phyloP scores from a whole-genome alignment of 2,113 vertebrate genomes.

The Odontesthes bonariensis region DNA sequence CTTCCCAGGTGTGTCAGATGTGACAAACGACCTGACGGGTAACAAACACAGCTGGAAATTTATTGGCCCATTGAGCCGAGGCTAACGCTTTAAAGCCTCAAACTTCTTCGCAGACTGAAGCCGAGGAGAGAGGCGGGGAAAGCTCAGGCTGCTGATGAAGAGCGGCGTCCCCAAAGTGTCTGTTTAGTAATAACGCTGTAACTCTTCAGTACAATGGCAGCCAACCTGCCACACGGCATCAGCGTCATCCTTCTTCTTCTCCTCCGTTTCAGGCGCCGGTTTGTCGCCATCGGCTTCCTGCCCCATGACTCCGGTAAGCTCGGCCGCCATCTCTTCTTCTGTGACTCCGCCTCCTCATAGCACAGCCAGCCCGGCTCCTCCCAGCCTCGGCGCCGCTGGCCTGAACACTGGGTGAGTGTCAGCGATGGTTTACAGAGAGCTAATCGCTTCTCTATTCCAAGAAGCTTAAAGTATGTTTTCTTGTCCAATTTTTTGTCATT shows the following conservation, averaged over 20 bases:
- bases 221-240: not conserved
- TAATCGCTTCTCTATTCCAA: too few species aligned
- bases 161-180: constrained; percentile 18
- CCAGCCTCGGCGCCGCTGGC: constrained; percentile 81
- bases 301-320: constrained; percentile 85
- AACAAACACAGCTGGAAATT: constrained; percentile 67
- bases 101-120: constrained; percentile 20
- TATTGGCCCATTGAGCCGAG: constrained; percentile 59
- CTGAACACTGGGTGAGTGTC: constrained; percentile 87
- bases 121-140: constrained; percentile 2
- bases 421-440: too few species aligned
- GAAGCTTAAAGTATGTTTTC: too few species aligned
- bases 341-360: constrained; percentile 87
- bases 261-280: constrained; percentile 80
- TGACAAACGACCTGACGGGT: constrained; percentile 67
- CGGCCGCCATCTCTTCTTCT: constrained; percentile 84
- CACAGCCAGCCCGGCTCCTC: constrained; percentile 88
- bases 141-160: constrained; percentile 32
- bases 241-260: constrained; percentile 12
- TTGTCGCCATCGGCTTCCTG: constrained; percentile 84
- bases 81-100: constrained; percentile 18
- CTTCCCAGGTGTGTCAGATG: constrained; percentile 35
- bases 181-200: constrained; percentile 13
- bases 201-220: not conserved
- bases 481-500: too few species aligned